Evolutionary conservation across 2,888 invertebrate species (phyloP), one percentile per base, ranked within the genome.

Genomic region (Chouioia cunea): DNA sequence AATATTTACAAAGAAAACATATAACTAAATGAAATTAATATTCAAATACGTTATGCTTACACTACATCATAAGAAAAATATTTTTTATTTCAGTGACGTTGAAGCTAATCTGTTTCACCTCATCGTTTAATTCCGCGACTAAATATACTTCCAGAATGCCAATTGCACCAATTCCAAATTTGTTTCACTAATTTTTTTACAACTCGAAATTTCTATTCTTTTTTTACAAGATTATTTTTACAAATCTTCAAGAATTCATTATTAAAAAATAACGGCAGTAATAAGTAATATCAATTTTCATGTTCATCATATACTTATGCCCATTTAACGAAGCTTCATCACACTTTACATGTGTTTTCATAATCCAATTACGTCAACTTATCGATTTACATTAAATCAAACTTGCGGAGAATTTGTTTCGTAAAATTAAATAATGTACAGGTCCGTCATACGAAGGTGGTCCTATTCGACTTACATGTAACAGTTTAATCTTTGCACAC

Each of bases 1-100:
- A 83, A 81, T 83, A 83, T 83, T 83, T 83, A 83, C 83, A 83
- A 76, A 81, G 27, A 27, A 65, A 81, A 77, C 82, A 78, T 82
- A 82, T 82, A 83, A 81, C 81, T 80, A 79, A 82, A 74, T n/a
- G 77, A 69, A 73, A 77, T 78, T 74, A 78, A 79, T 70, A 58
- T 74, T 79, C 76, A 74, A 76, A 79, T 78, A 80, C 77, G 62
- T 63, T 74, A 74, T 70, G 54, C 48, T 6, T 65, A 50, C 58
- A 65, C 62, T 63, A 27, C 6, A 65, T 67, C 50, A 76, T 76
- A 79, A 77, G 74, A 78, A 80, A 79, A 80, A 79, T 78, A 79
- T 78, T 73, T 63, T 62, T 74, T 70, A 27, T 57, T 70, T 63
- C 48, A 54, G 70, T 50, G 64, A 65, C 54, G 22, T 23, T 54